Evolutionary conservation across 2,113 vertebrate species (phyloP).

Genomic region (Nannospalax galili): DNA sequence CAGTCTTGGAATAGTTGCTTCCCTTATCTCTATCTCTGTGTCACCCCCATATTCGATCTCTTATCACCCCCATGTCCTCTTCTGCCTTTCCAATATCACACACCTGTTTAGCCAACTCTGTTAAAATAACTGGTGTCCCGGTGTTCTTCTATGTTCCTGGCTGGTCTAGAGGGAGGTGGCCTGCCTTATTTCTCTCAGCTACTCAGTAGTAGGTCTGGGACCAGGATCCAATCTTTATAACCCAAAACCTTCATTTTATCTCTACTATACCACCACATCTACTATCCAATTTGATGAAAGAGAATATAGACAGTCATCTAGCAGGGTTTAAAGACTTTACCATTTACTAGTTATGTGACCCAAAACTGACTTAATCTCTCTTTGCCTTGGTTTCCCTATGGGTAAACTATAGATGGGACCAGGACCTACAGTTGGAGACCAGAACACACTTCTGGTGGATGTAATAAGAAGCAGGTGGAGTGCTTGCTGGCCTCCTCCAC

Average conservation of each 20-base stretch:
- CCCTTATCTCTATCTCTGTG: neutral
- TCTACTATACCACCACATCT: neutral
- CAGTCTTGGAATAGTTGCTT: neutral
- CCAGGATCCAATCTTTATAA: neutral
- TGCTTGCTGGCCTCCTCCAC: neutral
- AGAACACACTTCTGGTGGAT: neutral
- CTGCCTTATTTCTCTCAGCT: neutral
- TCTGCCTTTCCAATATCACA: neutral
- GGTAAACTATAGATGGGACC: neutral
- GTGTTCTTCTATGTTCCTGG: neutral
- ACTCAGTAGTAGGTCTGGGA: neutral
- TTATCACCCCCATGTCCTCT: neutral
- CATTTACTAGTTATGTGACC: slow-evolving; percentile 9
- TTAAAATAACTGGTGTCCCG: neutral
- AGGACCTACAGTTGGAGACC: neutral
- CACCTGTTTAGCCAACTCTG: neutral
- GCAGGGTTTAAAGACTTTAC: neutral
- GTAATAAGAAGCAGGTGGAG: neutral
- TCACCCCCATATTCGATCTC: too few species aligned
- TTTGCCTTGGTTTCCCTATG: neutral
- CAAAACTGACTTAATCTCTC: neutral
- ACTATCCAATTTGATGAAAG: neutral
- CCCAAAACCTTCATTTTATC: neutral
- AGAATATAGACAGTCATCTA: neutral
- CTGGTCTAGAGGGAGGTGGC: neutral